Base-by-base conservation (phyloP, 2,113 vertebrate species). In the Eira barbara region DNA sequence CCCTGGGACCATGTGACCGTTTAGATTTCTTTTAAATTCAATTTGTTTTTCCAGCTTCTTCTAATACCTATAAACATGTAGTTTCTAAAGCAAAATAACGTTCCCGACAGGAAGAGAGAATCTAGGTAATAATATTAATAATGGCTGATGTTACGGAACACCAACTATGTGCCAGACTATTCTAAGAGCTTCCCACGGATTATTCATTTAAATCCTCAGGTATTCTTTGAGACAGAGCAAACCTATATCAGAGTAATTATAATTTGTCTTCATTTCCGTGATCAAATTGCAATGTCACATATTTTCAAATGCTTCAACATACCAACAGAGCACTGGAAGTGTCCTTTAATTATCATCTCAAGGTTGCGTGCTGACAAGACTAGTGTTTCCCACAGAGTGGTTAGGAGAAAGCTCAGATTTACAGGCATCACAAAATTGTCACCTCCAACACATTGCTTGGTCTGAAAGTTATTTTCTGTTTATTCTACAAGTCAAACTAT, bases 401-500 rank as follows among this genome's bases (percentile, higher is more conserved):
- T 67, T 57, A 67, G 42, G 61, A 88, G 83, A 89, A 94, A 80
- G 65, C 86, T 95, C 55, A 93, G 59, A 83, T 94, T 81, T 93
- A 85, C 18, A 94, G 69, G 63, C 73, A 93, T 86, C 78, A 45
- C 73, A 47, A 47, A 97, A 93, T 49, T 95, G 57, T 93, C 80
- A 94, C 84, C 61, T 92, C 52, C 49, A 84, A 97, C 59, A 81
- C 0, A 4, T 25, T 80, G 49, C 59, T 71, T 79, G 39, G 47
- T 88, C 52, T 97, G 76, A 83, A 92, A 91, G 80, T 74, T 96
- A 94, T 95, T 98, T 97, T 96, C 96, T 91, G 86, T 89, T 92
- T 97, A 76, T 79, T 96, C 57, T 87, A 88, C 34, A 87, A 96
- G 89, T 95, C 78, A 89, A 63, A 96, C 47, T 17, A 86, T 31